Evolutionary conservation across 2,797 vertebrate species (phyloP).

Genomic region (Dryobates pubescens): DNA sequence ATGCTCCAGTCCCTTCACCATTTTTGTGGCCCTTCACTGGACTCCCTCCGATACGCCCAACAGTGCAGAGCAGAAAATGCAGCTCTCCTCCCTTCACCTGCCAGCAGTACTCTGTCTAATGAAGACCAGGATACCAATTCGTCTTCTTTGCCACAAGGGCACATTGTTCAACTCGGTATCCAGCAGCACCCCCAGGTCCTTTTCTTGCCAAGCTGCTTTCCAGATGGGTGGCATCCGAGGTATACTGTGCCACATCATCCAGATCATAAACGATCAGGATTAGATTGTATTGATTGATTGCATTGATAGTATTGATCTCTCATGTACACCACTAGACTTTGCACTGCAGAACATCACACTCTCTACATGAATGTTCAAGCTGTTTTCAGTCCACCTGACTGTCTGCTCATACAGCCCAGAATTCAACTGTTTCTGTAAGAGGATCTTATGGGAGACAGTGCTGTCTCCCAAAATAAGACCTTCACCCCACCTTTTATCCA

Average conservation of each 20-base stretch:
- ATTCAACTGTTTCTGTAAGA: background rate
- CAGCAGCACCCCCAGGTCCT: background rate
- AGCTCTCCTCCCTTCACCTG: background rate
- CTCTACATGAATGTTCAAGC: rapidly evolving
- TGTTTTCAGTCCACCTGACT: background rate
- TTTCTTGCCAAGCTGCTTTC: background rate
- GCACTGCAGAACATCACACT: background rate
- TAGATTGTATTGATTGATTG: background rate
- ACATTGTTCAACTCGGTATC: background rate
- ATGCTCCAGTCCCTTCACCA: background rate
- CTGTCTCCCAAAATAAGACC: background rate
- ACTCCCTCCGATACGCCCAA: background rate
- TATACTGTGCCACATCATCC: background rate
- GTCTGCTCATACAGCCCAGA: background rate
- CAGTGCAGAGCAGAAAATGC: background rate
- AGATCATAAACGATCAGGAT: background rate
- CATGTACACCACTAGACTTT: background rate
- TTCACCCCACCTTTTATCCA: background rate
- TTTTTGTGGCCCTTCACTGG: background rate
- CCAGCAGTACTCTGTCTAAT: background rate
- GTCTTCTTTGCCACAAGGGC: background rate
- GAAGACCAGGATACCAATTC: background rate
- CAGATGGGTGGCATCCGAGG: background rate
- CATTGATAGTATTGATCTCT: background rate
- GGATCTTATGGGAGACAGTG: background rate